These are phyloP conservation scores for Meandrusa payeni DNA, from an alignment of 2,888 invertebrate species.

Conservation along the genomic window DNA sequence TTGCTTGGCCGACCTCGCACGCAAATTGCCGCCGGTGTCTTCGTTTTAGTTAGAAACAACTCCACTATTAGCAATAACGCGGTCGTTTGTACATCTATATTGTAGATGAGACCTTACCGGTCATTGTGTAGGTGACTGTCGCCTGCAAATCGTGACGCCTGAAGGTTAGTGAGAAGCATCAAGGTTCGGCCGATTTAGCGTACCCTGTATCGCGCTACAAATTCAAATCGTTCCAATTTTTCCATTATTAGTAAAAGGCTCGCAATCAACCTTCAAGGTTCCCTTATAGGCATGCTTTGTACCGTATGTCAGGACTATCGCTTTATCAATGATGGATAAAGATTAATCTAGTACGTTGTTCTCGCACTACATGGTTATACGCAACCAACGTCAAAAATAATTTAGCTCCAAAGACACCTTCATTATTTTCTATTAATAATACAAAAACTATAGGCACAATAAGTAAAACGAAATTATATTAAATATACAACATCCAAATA, in stretches of 20 bases:
- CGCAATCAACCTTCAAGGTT: slow-evolving; percentile 17
- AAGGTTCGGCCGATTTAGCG: slow-evolving; percentile 12
- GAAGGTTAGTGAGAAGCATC: slow-evolving; percentile 31
- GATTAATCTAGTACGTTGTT: slow-evolving; percentile 15
- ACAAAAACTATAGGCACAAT: too few relatives aligned
- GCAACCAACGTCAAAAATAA: background rate
- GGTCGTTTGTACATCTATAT: slow-evolving; percentile 7
- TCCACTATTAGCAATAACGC: background rate
- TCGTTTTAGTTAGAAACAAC: slow-evolving; percentile 7
- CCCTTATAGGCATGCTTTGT: slow-evolving; percentile 6
- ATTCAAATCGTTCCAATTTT: slow-evolving; percentile 18
- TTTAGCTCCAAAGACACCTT: too few relatives aligned
- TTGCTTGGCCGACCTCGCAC: slow-evolving; percentile 2
- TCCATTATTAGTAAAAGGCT: slow-evolving; percentile 21
- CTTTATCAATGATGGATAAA: slow-evolving; percentile 26
- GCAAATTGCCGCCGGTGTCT: slow-evolving; percentile 2
- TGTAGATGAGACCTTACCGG: slow-evolving; percentile 10
- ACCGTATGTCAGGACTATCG: slow-evolving; percentile 5
- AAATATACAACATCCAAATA: too few relatives aligned
- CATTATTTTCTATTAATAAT: too few relatives aligned
- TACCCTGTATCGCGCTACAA: slow-evolving; percentile 10
- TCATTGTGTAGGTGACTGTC: slow-evolving; percentile 14
- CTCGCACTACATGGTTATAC: background rate
- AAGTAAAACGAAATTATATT: too few relatives aligned
- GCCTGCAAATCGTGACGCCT: slow-evolving; percentile 22